Evolutionary conservation across 1,140 invertebrate genomes (phyloP), one percentile per base, ranked within the genome.

Genomic region (Capitella teleta): DNA sequence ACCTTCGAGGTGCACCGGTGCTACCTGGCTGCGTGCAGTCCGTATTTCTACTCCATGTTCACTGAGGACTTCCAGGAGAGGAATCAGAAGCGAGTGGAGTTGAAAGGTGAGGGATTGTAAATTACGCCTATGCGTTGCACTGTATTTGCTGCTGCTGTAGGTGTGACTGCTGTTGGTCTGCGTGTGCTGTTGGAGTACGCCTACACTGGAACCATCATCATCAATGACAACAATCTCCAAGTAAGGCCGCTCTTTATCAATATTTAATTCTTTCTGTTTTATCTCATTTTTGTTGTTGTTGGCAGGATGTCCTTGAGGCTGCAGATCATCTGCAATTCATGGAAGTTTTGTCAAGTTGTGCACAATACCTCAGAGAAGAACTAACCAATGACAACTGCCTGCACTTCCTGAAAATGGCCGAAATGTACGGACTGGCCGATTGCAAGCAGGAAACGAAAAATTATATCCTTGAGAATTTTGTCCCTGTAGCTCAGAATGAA

Each of bases 1-100:
- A 53, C 47, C 16, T 53, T 47, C 26, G 14, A 34, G 6, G 45
- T 47, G 8, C 45, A 47, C 5, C 38, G 52, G 14, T 50, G 46
- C 37, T 53, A 40, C 41, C 28, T 53, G 36, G 52, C 52, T 10
- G 46, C 52, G 18, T 53, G 46, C 46, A 53, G 52, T 30, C 52
- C 48, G 46, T 53, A 53, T 40, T 53, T 53, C 45, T 53, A 34
- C 40, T 49, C 52, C 3, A 53, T 53, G 52, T 53, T 53, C 24
- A 49, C 46, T 0, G 46, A 53, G 38, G 52, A 40, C 26, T 53
- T 53, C 42, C 32, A 28, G 28, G 52, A 53, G 41, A 53, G 37
- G 12, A 34, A 28, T 26, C 52, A 53, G 40, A 28, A 38, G 14
- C 25, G 43, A n/a, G 52, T 53, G 36, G 52, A 53, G 23, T 30